Conservation (phyloP, 2,797 vertebrate genomes). For the Apogon talboti region DNA sequence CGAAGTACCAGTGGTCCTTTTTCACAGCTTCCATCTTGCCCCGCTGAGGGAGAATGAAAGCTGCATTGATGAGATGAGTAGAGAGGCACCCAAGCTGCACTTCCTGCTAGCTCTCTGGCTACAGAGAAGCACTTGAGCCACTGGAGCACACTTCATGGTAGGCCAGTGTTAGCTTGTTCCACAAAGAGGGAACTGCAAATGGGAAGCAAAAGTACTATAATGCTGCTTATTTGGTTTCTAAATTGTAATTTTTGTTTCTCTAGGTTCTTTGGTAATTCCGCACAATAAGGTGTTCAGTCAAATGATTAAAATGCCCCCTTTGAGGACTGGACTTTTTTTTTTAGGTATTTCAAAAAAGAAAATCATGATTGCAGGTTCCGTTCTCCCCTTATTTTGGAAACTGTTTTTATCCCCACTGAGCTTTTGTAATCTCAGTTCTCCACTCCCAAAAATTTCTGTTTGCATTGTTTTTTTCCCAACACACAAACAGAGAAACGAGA, state of each 20-base stretch:
- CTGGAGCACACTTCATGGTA: conserved; percentile 55
- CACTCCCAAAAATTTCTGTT: too few species aligned
- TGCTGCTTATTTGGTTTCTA: conserved; percentile 13
- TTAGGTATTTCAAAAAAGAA: not conserved
- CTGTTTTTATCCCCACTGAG: not conserved
- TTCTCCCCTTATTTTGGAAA: not conserved
- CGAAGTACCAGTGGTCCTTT: conserved; percentile 86
- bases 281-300: not conserved
- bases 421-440: too few species aligned
- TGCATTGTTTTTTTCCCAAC: too few species aligned
- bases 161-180: conserved; percentile 51
- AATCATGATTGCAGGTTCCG: not conserved
- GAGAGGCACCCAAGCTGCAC: conserved; percentile 64
- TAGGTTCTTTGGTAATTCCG: not conserved
- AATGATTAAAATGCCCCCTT: not conserved
- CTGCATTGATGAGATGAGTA: conserved; percentile 83
- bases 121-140: conserved; percentile 64
- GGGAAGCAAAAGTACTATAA: conserved; percentile 42
- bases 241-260: not conserved
- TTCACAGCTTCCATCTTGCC: conserved; percentile 85
- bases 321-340: not conserved
- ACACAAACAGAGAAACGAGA: too few species aligned
- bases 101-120: conserved; percentile 75
- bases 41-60: conserved; percentile 83
- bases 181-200: conserved; percentile 47